These are phyloP conservation scores for Perognathus longimembris DNA, from an alignment of 2,113 vertebrate genomes.

Conservation along the genomic window DNA sequence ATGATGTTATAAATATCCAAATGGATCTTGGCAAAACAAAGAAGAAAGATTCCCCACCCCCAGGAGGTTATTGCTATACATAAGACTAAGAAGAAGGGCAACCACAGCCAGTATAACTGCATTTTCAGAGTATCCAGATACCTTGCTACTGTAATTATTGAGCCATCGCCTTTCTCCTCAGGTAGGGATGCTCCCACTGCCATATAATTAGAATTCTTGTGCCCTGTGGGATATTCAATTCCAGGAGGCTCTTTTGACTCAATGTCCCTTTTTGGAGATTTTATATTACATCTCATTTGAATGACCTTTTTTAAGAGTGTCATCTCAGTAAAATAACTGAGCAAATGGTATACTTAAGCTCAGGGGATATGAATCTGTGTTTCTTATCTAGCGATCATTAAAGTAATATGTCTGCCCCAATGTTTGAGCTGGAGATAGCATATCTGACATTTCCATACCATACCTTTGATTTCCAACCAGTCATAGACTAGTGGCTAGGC, in stretches of 20 bases:
- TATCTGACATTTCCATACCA: neutral
- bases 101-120: neutral
- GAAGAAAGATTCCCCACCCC: too few relatives aligned
- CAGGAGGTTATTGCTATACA: neutral
- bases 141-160: neutral
- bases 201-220: neutral
- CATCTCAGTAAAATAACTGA: neutral
- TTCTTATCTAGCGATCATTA: neutral
- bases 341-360: neutral
- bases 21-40: too few relatives aligned
- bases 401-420: neutral
- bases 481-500: neutral
- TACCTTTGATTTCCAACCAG: conserved; percentile 4
- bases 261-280: neutral
- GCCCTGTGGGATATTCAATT: neutral
- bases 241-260: neutral
- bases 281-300: neutral
- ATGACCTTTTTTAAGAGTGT: neutral
- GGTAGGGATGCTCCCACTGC: neutral
- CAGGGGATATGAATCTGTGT: neutral
- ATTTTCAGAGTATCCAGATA: neutral
- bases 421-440: neutral
- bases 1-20: too few relatives aligned
- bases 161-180: neutral
- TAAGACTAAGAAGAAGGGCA: neutral